A percentile compares a stretch with the other conserved stretches of the same genome.
These are phyloP conservation scores for Phania funesta DNA, from an alignment of 2,888 invertebrate species.

Conservation along the genomic window DNA sequence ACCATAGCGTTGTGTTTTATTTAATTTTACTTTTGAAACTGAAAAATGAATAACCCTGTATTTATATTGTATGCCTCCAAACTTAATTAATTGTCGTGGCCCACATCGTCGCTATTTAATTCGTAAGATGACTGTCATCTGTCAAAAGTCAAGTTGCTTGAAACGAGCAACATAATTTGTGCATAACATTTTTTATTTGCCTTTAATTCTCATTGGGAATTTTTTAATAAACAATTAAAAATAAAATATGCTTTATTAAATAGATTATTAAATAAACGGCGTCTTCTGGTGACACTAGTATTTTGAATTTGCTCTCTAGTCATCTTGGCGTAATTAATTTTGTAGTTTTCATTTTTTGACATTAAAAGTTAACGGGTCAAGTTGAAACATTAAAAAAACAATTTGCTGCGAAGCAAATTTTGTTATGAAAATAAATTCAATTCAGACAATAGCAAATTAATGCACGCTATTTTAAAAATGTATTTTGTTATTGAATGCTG, in stretches of 20 bases:
- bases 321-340: neutral
- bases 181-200: neutral
- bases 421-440: conserved; percentile 35
- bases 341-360: conserved; percentile 54
- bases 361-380: conserved; percentile 66
- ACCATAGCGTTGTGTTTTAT: too few species aligned
- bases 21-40: too few species aligned
- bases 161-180: conserved; percentile 1
- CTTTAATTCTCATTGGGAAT: neutral
- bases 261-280: neutral
- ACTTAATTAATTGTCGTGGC: conserved; percentile 25
- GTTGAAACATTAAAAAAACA: conserved; percentile 41
- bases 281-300: neutral
- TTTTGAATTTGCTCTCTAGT: conserved; percentile 6
- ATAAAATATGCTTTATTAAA: neutral
- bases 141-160: conserved; percentile 51
- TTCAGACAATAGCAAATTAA: conserved; percentile 33
- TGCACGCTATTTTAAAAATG: conserved; percentile 40
- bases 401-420: conserved; percentile 43
- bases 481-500: conserved; percentile 22
- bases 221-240: neutral
- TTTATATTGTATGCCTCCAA: neutral
- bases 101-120: conserved; percentile 7
- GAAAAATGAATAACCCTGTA: too few species aligned
- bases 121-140: conserved; percentile 27